phyloP scores from a whole-genome alignment of 1,140 invertebrate genomes.

The Bilobella aurantiaca region DNA sequence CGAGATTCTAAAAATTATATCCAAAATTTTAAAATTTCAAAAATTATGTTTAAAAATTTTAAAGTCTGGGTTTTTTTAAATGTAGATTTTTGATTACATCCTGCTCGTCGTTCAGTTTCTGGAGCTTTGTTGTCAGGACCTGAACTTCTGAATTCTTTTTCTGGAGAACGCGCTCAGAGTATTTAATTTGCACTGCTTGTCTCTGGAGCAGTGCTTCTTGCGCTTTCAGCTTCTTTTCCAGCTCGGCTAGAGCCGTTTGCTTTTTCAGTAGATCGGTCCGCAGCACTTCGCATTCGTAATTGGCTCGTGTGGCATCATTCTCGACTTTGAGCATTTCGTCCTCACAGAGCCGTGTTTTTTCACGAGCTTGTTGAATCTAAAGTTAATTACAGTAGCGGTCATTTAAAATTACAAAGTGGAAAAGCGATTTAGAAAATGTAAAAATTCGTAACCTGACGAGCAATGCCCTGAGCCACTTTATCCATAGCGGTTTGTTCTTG shows the following conservation, averaged over 20 bases:
- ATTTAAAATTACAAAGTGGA: too few relatives aligned
- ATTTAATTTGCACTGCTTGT: slow-evolving; percentile 38
- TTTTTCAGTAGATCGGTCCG: slow-evolving; percentile 38
- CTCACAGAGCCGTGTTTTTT: slow-evolving; percentile 41
- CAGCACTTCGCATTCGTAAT: slow-evolving; percentile 52
- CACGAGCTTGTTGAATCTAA: slow-evolving; percentile 19
- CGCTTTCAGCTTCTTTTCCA: slow-evolving; percentile 43
- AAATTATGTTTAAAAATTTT: neutral
- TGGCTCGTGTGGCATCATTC: slow-evolving; percentile 50
- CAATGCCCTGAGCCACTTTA: slow-evolving; percentile 40
- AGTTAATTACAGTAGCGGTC: too few relatives aligned
- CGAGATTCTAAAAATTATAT: slow-evolving; percentile 38
- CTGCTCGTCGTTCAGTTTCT: slow-evolving; percentile 44
- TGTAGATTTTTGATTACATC: slow-evolving; percentile 38
- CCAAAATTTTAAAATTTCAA: slow-evolving; percentile 5
- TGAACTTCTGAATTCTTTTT: slow-evolving; percentile 35
- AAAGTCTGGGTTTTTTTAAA: neutral
- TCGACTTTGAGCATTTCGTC: slow-evolving; percentile 51
- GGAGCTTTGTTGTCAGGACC: slow-evolving; percentile 47
- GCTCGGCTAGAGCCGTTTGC: slow-evolving; percentile 39
- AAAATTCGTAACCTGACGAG: slow-evolving; percentile 13
- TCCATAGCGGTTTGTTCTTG: slow-evolving; percentile 58
- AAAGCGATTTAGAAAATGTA: neutral
- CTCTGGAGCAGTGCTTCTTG: slow-evolving; percentile 47
- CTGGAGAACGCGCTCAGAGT: slow-evolving; percentile 20